Base-by-base conservation (phyloP, 2,888 invertebrate genomes). In the Euproctis similis region DNA sequence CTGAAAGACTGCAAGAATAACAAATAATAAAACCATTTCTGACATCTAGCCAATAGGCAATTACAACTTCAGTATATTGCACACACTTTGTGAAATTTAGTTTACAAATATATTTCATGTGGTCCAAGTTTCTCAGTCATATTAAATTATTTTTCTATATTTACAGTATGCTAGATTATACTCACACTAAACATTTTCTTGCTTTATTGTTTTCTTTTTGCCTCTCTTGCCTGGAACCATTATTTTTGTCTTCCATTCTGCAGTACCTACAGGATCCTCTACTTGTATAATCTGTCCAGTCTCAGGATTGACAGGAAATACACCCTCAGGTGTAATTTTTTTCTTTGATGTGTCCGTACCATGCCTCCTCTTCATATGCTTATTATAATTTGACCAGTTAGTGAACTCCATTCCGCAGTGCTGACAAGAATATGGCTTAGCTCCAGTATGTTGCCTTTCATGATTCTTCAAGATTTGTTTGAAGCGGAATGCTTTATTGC, bases 381-480 rank as follows among this genome's bases (percentile, higher is more conserved):
- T 93, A 52, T 92, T 92, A 51, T 92, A 92, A 69, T 93, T 93
- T 0, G 92, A 92, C 92, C 92, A 92, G 58, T 93, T 92, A 0
- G 92, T 92, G 45, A 93, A 93, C 53, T 92, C 76, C 78, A 84
- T 78, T 30, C 89, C 88, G 52, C 93, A 93, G 39, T 89, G 88
- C 17, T 87, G 64, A 48, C 93, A 93, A 1, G 89, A 87, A 56
- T 92, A 93, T 0, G 92, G 93, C 16, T 91, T 86, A 18, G 89
- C 90, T 0, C 88, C 89, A 0, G 89, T 90, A 43, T 93, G 93
- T 45, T 90, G 90, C 8, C 92, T 71, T 34, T 90, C 86, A 58
- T 93, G 93, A n/a, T 90, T 90, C 50, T 90, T 90, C 29, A 82
- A 34, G 6, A 92, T 91, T 39, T 92, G 92, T 59, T 92, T 92